These are phyloP conservation scores for Phortica magna DNA, from an alignment of 2,888 invertebrate genomes.

Conservation along the genomic window DNA sequence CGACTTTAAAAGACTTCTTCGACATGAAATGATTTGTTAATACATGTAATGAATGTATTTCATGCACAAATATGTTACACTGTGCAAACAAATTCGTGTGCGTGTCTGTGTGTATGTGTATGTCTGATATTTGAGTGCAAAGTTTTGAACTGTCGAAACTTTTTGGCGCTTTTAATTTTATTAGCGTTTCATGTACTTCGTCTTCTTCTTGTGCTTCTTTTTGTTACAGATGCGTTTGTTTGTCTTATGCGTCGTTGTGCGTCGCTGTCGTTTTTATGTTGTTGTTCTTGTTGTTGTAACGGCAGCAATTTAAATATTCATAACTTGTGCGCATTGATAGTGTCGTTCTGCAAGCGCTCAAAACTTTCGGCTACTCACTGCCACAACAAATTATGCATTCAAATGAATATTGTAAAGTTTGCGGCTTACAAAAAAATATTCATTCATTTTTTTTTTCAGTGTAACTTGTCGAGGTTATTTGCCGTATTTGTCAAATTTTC, in stretches of 20 bases:
- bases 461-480: not conserved
- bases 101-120: not conserved
- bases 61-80: no score
- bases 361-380: not conserved
- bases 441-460: no score
- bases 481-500: conserved; percentile 1
- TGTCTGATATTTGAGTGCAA: not conserved
- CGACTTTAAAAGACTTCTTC: no score
- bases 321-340: not conserved
- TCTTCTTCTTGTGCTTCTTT: not conserved
- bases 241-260: not conserved
- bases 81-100: not conserved
- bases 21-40: no score
- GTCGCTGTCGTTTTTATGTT: not conserved
- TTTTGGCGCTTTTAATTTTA: conserved; percentile 66
- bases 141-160: conserved; percentile 9
- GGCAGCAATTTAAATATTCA: conserved; percentile 30
- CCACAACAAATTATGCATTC: conserved; percentile 30
- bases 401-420: conserved; percentile 34
- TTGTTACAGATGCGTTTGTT: not conserved
- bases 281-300: not conserved
- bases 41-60: no score
- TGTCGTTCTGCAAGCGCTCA: conserved; percentile 6
- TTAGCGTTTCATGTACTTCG: conserved; percentile 47
- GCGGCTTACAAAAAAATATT: not conserved